Base-by-base conservation (phyloP, 2,888 invertebrate genomes). In the Orchestes rusci region DNA sequence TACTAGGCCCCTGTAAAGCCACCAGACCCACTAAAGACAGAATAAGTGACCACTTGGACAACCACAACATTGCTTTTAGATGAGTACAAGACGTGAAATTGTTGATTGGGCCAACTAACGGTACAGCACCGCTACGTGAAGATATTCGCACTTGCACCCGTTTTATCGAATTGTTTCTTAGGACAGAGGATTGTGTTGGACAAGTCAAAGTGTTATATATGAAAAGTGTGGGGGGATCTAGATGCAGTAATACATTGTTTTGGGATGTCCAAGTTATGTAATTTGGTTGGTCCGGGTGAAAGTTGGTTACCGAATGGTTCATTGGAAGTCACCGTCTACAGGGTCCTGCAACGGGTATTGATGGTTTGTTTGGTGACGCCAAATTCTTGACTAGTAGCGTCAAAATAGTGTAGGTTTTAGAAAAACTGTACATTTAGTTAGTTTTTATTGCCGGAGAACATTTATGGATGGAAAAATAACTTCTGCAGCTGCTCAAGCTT, bases 1-100 rank as follows among this genome's bases (percentile, higher is more conserved):
- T 58, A 45, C 54, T 56, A 48, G 66, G 65, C 43, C 76, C 72
- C 63, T 75, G 77, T 63, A 77, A 70, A 63, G 76, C 73, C 57
- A 79, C 62, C 38, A 68, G 56, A 4, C 68, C 65, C 5, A 77
- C 70, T 36, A 72, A 69, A 52, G 73, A 66, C 4, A 70, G 67
- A 52, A 77, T 56, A 66, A 75, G 71, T 54, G 75, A 61, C 77
- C 77, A 77, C 60, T 73, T 69, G 18, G 70, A 69, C 58, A 70
- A 67, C 38, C 52, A 54, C 40, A 66, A 54, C 66, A 67, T 66
- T 18, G 7, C 39, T 34, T 2, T 18, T 23, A 34, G n/a, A n/a
- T n/a, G n/a, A n/a, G n/a, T n/a, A 29, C 16, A 12, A 4, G 12
- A 12, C n/a, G 12, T 19, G 19, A 28, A 16, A 13, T 16, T 7